A percentile compares a stretch with the other conserved stretches of the same genome.
phyloP scores from a whole-genome alignment of 2,113 vertebrate genomes.

The Fregetta grallaria region DNA sequence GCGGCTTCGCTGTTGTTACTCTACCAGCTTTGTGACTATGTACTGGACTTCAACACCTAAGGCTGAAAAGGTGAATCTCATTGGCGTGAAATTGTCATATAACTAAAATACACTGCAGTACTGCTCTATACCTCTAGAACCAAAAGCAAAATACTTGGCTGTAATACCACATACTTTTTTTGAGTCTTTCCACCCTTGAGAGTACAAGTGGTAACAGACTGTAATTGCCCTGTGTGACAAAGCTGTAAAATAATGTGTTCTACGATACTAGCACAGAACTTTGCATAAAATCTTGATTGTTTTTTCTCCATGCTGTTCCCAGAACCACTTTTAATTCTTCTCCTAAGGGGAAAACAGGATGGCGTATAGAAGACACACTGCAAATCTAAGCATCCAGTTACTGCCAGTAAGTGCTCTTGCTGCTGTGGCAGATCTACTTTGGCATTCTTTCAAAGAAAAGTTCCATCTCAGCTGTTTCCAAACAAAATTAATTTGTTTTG shows the following conservation, averaged over 20 bases:
- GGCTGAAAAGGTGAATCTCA: not conserved
- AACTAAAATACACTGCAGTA: not conserved
- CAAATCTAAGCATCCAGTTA: not conserved
- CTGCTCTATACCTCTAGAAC: accelerated
- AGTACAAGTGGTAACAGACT: not conserved
- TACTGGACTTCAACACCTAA: not conserved
- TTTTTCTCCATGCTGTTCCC: not conserved
- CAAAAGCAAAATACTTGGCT: not conserved
- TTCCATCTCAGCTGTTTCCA: not conserved
- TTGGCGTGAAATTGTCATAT: not conserved
- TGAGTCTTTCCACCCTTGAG: not conserved
- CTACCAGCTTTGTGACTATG: not conserved
- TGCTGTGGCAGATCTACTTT: not conserved
- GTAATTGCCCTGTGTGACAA: not conserved
- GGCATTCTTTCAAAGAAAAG: not conserved
- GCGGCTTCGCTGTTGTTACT: not conserved
- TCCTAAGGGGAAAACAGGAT: conserved; percentile 8
- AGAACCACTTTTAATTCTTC: conserved; percentile 10
- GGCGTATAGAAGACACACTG: not conserved
- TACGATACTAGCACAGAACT: not conserved
- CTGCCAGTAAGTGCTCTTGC: not conserved
- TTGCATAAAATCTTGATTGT: not conserved
- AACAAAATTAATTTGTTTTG: not conserved
- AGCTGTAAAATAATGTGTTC: not conserved
- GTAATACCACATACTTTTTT: not conserved